Base-by-base conservation (phyloP, 2,113 vertebrate genomes). In the Stigmatopora argus region DNA sequence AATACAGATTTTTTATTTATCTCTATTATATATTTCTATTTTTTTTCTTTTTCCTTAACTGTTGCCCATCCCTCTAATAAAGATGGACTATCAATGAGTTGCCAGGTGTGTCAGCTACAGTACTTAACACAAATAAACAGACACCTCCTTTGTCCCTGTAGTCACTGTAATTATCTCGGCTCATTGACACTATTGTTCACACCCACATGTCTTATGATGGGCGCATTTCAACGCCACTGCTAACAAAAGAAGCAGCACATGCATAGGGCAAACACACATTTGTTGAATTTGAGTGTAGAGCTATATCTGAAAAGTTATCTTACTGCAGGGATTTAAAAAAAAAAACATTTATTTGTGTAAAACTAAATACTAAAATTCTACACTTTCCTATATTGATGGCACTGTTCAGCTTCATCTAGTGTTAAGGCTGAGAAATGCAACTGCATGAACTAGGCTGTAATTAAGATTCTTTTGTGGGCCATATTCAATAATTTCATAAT, bases 121-220 rank as follows among this genome's bases (percentile, higher is more conserved):
- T 41, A 41, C 51, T 53, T 53, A 53, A 53, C 19, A 23, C 51
- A 53, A 53, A 53, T 53, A 53, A 53, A 48, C 46, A 48, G 46
- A 48, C 46, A 48, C 46, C 46, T 53, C 51, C 19, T 23, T 53
- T 53, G 51, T 53, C 19, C 19, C 9, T 11, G 19, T 14, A 23
- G 51, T 53, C 21, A 26, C 12, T 23, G 11, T 23, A 53, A 53
- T 53, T 53, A 53, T 23, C 19, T 53, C 19, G 21, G 10, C 23
- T 53, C 11, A 23, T 53, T 23, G 51, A 23, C 21, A 21, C 51
- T 23, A 26, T 53, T 53, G 51, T 53, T 53, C 19, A 53, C 19
- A 11, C 21, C 3, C 9, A 4, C 8, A 11, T 12, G 51, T 21
- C 3, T 19, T 19, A 52, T 3, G 9, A 19, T 13, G 19, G 5